These are phyloP conservation scores for Bugulina stolonifera DNA, from an alignment of 2,888 invertebrate species.

Conservation along the genomic window DNA sequence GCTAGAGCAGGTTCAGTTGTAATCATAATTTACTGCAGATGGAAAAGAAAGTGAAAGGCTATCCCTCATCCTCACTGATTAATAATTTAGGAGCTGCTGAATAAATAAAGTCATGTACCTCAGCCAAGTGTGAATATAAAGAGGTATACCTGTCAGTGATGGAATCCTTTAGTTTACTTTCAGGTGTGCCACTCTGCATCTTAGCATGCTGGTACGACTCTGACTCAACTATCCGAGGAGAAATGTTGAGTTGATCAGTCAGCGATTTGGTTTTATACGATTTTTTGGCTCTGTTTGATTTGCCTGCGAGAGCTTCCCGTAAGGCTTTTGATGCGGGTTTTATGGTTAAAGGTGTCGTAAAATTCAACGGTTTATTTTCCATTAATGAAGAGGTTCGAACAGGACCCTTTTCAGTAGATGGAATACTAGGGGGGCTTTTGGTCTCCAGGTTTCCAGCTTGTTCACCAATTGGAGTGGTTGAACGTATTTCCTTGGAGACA, in stretches of 20 bases:
- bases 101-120: too few relatives aligned
- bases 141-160: constrained; percentile 1
- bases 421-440: not conserved
- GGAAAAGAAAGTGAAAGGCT: too few relatives aligned
- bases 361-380: too few relatives aligned
- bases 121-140: too few relatives aligned
- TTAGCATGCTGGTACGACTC: not conserved
- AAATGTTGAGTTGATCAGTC: not conserved
- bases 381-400: too few relatives aligned
- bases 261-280: not conserved
- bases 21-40: too few relatives aligned
- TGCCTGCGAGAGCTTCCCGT: not conserved
- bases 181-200: constrained; percentile 1
- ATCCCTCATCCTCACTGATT: too few relatives aligned
- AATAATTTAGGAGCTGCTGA: too few relatives aligned
- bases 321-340: not conserved
- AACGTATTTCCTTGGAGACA: too few relatives aligned
- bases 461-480: too few relatives aligned
- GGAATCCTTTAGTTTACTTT: not conserved
- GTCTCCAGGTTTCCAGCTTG: not conserved
- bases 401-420: not conserved
- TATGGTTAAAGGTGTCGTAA: not conserved
- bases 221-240: not conserved
- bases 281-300: not conserved
- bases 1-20: too few relatives aligned